Evolutionary conservation across 1,140 invertebrate species (phyloP).

Genomic region (Apis cerana): DNA sequence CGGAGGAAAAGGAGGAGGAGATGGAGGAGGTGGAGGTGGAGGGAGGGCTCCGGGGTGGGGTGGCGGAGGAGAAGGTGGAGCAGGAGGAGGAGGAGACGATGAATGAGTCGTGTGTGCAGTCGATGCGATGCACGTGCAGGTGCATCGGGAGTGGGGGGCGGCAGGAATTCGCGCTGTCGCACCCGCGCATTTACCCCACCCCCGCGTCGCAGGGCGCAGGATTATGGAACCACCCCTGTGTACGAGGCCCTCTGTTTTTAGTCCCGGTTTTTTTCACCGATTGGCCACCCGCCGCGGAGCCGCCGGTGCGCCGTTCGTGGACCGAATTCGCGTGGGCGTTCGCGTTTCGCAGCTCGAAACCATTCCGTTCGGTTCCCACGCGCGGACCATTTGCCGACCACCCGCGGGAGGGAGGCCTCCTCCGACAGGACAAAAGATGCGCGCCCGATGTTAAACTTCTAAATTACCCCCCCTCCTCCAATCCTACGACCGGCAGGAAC

Average conservation of each 20-base stretch:
- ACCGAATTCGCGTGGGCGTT: conserved; percentile 67
- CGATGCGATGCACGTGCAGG: conserved; percentile 68
- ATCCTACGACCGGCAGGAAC: too few species aligned
- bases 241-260: conserved; percentile 67
- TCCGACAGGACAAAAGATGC: conserved; percentile 26
- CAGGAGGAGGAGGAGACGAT: conserved; percentile 28
- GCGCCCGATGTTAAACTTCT: conserved; percentile 24
- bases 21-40: too few species aligned
- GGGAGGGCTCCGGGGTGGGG: not conserved
- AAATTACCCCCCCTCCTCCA: conserved; percentile 8
- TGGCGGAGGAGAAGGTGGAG: not conserved
- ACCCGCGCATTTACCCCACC: conserved; percentile 69
- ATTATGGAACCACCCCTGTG: conserved; percentile 73
- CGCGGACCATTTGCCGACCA: conserved; percentile 37
- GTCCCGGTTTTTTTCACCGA: conserved; percentile 68
- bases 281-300: conserved; percentile 64
- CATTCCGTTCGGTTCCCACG: conserved; percentile 39
- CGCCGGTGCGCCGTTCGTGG: conserved; percentile 62
- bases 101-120: conserved; percentile 46
- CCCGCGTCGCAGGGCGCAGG: conserved; percentile 67
- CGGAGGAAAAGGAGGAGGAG: too few species aligned
- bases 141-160: conserved; percentile 63
- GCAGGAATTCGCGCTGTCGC: conserved; percentile 69
- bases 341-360: conserved; percentile 43
- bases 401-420: not conserved